phyloP scores from a whole-genome alignment of 2,797 vertebrate genomes.

The Hippopotamyrus pictus region DNA sequence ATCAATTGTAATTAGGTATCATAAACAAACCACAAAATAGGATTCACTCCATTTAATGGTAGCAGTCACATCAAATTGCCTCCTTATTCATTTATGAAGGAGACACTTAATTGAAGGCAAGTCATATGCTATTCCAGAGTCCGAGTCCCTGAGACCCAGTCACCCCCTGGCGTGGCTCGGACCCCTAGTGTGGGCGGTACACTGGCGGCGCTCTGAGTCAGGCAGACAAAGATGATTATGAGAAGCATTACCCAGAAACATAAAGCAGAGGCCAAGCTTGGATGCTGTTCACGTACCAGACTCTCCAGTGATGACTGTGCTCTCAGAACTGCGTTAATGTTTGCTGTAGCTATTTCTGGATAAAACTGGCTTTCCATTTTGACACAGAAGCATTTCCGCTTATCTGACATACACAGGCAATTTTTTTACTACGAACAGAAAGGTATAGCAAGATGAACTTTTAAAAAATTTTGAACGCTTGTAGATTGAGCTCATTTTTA shows the following conservation, averaged over 20 bases:
- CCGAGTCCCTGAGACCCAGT: background rate
- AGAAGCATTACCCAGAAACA: background rate
- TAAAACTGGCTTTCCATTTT: background rate
- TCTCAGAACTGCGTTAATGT: background rate
- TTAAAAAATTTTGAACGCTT: background rate
- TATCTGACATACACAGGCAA: background rate
- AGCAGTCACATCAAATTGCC: background rate
- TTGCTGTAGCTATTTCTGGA: background rate
- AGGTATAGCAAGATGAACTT: background rate
- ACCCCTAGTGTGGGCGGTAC: background rate
- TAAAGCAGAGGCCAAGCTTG: background rate
- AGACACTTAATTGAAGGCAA: background rate
- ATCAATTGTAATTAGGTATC: background rate
- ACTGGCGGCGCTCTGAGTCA: background rate
- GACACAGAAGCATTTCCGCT: background rate
- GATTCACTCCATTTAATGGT: background rate
- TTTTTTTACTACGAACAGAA: background rate
- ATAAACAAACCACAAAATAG: background rate
- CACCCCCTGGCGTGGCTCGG: background rate
- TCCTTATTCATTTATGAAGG: background rate
- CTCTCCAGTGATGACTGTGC: background rate
- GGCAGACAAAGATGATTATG: background rate
- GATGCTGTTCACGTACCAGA: background rate
- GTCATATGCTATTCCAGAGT: background rate
- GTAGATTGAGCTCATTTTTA: background rate